Conservation (phyloP, 2,113 vertebrate genomes). For the Oxyura jamaicensis region DNA sequence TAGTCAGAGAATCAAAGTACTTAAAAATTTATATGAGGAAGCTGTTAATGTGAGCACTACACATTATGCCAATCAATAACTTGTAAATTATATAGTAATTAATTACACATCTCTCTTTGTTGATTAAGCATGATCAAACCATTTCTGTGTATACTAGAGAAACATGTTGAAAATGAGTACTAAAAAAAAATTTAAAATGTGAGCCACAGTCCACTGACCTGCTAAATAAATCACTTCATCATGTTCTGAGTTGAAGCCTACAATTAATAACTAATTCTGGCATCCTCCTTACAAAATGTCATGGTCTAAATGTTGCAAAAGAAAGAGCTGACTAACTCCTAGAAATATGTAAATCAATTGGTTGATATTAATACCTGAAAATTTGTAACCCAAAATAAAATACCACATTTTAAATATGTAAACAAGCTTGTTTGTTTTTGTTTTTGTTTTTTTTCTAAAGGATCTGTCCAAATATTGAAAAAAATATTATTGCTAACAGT, state of each 20-base stretch:
- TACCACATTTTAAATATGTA: slow-evolving; percentile 54
- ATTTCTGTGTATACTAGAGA: not conserved
- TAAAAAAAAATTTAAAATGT: not conserved
- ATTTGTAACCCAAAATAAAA: slow-evolving; percentile 38
- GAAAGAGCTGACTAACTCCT: not conserved
- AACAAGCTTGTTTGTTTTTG: slow-evolving; percentile 13
- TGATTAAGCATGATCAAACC: not conserved
- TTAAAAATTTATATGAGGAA: slow-evolving; percentile 29
- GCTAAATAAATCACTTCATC: slow-evolving; percentile 27
- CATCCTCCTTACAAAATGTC: slow-evolving; percentile 28
- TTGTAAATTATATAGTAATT: slow-evolving; percentile 35
- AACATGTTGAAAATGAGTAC: not conserved
- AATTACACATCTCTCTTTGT: slow-evolving; percentile 5
- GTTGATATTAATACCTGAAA: slow-evolving; percentile 38
- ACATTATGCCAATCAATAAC: slow-evolving; percentile 21
- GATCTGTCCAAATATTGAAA: slow-evolving; percentile 74
- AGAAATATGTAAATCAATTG: not conserved
- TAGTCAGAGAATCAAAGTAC: slow-evolving; percentile 18
- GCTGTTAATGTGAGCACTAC: not conserved
- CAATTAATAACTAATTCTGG: slow-evolving; percentile 30
- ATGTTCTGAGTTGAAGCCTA: not conserved
- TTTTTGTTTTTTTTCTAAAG: slow-evolving; percentile 7
- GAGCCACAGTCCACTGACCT: not conserved
- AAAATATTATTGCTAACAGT: slow-evolving; percentile 69
- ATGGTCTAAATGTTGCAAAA: slow-evolving; percentile 22